These are phyloP conservation scores for Drosophila equinoxialis DNA, from an alignment of 1,140 invertebrate species.

Conservation along the genomic window DNA sequence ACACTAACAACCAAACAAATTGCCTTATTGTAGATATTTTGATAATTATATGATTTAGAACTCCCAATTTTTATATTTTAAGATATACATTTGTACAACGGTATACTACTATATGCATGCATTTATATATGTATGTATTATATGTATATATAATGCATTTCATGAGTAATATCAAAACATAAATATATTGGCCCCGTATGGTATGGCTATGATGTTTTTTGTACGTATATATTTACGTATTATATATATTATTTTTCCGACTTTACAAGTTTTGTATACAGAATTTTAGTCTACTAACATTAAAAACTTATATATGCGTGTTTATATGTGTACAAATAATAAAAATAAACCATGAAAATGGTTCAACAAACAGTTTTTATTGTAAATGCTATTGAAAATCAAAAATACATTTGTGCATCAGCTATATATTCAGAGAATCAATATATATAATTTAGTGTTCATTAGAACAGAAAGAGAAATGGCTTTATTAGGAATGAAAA, in stretches of 20 bases:
- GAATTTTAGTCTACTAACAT: conserved; percentile 4
- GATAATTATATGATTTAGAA: conserved; percentile 21
- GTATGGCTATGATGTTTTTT: conserved; percentile 7
- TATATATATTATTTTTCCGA: conserved; percentile 17
- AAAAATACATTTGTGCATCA: no score
- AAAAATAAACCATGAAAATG: conserved; percentile 2
- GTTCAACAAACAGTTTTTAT: neutral
- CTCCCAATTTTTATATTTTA: conserved; percentile 8
- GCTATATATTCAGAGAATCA: no score
- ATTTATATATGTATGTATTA: neutral
- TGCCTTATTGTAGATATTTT: conserved; percentile 21
- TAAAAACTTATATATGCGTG: conserved; percentile 16
- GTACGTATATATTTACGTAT: conserved; percentile 10
- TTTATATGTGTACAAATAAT: conserved; percentile 17
- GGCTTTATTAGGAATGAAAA: no score
- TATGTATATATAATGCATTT: conserved; percentile 9
- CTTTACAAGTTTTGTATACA: conserved; percentile 16
- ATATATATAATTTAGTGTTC: no score
- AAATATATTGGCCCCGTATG: neutral
- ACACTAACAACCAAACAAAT: neutral
- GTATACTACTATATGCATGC: neutral
- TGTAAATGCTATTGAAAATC: no score
- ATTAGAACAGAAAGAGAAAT: no score
- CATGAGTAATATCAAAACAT: conserved; percentile 10
- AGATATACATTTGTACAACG: conserved; percentile 15